Evolutionary conservation across 2,888 invertebrate species (phyloP).

Genomic region (Eupithecia subumbrata): DNA sequence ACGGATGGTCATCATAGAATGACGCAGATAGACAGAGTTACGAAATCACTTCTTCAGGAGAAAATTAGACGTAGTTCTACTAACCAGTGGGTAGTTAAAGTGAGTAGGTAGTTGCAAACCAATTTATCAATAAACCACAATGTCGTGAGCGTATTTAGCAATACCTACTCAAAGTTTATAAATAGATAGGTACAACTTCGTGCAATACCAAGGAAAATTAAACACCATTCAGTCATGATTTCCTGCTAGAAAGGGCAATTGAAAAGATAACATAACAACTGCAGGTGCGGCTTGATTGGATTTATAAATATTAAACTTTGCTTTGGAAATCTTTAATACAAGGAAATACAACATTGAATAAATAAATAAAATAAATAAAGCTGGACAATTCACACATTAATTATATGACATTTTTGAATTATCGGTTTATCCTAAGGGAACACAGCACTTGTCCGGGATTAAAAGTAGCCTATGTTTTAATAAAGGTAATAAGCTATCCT

Average conservation of each 20-base stretch:
- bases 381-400: too few relatives aligned
- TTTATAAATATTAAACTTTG: slow-evolving; percentile 5
- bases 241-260: slow-evolving; percentile 20
- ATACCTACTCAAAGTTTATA: slow-evolving; percentile 1
- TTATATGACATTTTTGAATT: not conserved
- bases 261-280: slow-evolving; percentile 18
- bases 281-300: not conserved
- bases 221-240: slow-evolving; percentile 18
- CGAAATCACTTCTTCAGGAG: not conserved
- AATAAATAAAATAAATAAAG: too few relatives aligned
- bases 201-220: slow-evolving; percentile 16
- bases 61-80: not conserved
- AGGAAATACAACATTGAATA: too few relatives aligned
- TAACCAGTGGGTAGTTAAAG: not conserved
- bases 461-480: not conserved
- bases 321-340: not conserved
- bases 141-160: not conserved
- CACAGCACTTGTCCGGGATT: too few relatives aligned
- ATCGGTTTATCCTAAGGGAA: not conserved
- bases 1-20: not conserved
- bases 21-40: not conserved
- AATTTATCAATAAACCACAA: not conserved
- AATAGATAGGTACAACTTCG: slow-evolving; percentile 3
- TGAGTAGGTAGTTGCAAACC: too few relatives aligned
- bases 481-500: not conserved